phyloP scores from a whole-genome alignment of 1,140 invertebrate genomes.

The Papilio xuthus region DNA sequence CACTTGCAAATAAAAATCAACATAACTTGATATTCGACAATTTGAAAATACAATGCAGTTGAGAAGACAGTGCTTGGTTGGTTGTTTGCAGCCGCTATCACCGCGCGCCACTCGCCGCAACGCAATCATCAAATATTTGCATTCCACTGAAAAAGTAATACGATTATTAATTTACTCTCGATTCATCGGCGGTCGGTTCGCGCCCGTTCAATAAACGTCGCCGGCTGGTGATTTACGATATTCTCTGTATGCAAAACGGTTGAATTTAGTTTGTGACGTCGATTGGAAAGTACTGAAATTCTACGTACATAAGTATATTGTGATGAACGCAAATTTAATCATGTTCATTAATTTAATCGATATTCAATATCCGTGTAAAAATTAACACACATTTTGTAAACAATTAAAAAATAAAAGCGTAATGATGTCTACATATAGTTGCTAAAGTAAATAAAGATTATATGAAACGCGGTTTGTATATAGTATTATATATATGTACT shows the following conservation, averaged over 20 bases:
- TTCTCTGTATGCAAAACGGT: slow-evolving; percentile 71
- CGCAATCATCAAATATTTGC: slow-evolving; percentile 79
- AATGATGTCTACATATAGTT: too few relatives aligned
- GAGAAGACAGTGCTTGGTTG: slow-evolving; percentile 43
- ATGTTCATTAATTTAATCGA: not conserved
- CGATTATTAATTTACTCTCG: slow-evolving; percentile 79
- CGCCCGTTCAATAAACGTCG: slow-evolving; percentile 60
- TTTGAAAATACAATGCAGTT: not conserved
- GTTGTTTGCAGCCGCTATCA: slow-evolving; percentile 54
- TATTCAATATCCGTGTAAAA: slow-evolving; percentile 4
- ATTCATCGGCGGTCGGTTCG: slow-evolving; percentile 67
- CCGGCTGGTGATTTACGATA: slow-evolving; percentile 60
- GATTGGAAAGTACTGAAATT: slow-evolving; percentile 44
- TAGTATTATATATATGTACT: not conserved
- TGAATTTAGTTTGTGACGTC: slow-evolving; percentile 65
- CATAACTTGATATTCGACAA: slow-evolving; percentile 22
- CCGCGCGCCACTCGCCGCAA: slow-evolving; percentile 62
- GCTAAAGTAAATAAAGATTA: too few relatives aligned
- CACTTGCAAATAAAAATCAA: not conserved
- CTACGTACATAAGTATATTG: not conserved
- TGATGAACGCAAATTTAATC: not conserved
- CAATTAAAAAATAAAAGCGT: not conserved
- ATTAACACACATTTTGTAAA: not conserved
- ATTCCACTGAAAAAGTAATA: slow-evolving; percentile 79
- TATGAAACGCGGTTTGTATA: too few relatives aligned